Percentiles rank a stretch among this genome's conserved stretches.
Evolutionary conservation across 2,888 invertebrate genomes (phyloP).

Genomic region (Drosophila tanythrix): DNA sequence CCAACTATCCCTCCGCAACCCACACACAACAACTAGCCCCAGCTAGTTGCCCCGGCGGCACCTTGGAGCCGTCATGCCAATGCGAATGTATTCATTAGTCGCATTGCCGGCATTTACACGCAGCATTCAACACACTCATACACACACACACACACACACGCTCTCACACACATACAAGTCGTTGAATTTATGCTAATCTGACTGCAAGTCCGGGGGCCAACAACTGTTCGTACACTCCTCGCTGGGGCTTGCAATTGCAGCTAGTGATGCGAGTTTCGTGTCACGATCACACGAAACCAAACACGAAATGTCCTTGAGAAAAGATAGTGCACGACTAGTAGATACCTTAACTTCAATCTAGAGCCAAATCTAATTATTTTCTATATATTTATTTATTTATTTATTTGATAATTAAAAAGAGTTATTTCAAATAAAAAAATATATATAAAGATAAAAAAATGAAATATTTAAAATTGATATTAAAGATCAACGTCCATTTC

Average conservation of each 20-base stretch:
- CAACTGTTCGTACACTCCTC: conserved; percentile 63
- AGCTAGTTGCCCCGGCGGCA: conserved; percentile 20
- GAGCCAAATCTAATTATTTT: background rate
- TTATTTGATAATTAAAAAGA: background rate
- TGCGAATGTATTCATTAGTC: conserved; percentile 72
- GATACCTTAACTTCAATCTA: background rate
- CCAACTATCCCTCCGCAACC: conserved; percentile 42
- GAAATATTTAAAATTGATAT: background rate
- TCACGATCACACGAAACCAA: conserved; percentile 16
- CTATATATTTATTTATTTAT: too few species aligned
- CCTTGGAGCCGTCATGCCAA: conserved; percentile 45
- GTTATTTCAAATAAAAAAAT: background rate
- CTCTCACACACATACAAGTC: conserved; percentile 50
- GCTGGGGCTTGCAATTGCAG: conserved; percentile 19
- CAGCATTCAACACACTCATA: conserved; percentile 41
- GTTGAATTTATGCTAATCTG: conserved; percentile 78
- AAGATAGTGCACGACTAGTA: background rate
- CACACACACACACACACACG: conserved; percentile 19
- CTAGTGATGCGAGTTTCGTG: conserved; percentile 35
- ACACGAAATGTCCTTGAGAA: background rate
- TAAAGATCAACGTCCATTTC: background rate
- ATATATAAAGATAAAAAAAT: background rate
- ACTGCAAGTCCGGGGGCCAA: conserved; percentile 58
- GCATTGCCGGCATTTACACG: conserved; percentile 61
- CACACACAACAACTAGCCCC: conserved; percentile 14